Evolutionary conservation across 2,797 vertebrate genomes (phyloP).

Genomic region (Heterohyrax brucei): DNA sequence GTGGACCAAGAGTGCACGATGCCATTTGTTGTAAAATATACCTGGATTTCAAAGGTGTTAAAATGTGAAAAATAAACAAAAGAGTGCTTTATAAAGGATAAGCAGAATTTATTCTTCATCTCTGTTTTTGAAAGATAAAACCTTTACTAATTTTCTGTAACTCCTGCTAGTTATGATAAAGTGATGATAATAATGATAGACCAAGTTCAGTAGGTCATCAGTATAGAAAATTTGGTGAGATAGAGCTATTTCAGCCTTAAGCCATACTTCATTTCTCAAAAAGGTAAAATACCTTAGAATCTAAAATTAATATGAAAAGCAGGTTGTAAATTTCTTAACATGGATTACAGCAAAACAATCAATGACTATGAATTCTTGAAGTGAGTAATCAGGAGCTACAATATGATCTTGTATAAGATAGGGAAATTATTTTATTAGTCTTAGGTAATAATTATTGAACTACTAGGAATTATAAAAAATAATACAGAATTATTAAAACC

Average conservation of each 20-base stretch:
- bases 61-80: background rate
- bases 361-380: background rate
- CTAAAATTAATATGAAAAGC: background rate
- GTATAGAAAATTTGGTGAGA: conserved; percentile 16
- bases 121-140: conserved; percentile 4
- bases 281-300: conserved; percentile 30
- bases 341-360: background rate
- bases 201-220: background rate
- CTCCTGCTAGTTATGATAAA: background rate
- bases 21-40: background rate
- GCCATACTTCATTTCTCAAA: conserved; percentile 12
- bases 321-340: background rate
- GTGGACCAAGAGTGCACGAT: background rate
- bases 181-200: background rate
- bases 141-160: background rate
- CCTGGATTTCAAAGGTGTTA: background rate
- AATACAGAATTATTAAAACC: background rate
- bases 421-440: background rate
- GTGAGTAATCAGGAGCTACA: background rate
- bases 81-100: background rate
- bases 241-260: conserved; percentile 21
- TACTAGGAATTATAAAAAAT: background rate
- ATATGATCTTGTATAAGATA: background rate
- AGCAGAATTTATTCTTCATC: background rate
- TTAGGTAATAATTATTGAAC: background rate